A percentile compares a stretch with the other conserved stretches of the same genome.
phyloP scores from a whole-genome alignment of 2,888 invertebrate genomes.

The Acleris sparsana region DNA sequence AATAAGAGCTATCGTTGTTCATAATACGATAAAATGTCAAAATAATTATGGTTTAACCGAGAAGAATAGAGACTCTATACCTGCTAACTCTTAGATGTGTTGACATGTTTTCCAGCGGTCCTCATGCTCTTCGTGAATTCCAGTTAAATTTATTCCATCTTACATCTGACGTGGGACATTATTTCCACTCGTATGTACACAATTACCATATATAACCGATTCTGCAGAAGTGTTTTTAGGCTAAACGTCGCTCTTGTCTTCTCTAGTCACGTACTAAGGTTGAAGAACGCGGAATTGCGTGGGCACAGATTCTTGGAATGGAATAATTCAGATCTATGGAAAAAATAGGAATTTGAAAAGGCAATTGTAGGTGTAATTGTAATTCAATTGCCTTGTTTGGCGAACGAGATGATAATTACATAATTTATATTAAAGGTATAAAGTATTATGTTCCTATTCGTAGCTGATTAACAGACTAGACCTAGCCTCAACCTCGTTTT shows the following conservation, averaged over 20 bases:
- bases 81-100: no score
- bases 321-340: slow-evolving; percentile 30
- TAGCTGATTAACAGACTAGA: no score
- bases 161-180: slow-evolving; percentile 9
- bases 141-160: slow-evolving; percentile 1
- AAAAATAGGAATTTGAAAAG: slow-evolving; percentile 31
- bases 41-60: no score
- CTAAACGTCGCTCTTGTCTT: slow-evolving; percentile 51
- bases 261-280: slow-evolving; percentile 60
- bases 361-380: slow-evolving; percentile 16
- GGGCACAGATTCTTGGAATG: slow-evolving; percentile 35
- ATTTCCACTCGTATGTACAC: slow-evolving; percentile 33
- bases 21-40: no score
- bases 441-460: no score
- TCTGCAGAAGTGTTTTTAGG: slow-evolving; percentile 48
- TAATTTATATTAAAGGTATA: neutral
- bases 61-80: no score
- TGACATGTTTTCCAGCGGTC: no score
- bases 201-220: slow-evolving; percentile 59
- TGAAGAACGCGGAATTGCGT: slow-evolving; percentile 57
- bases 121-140: no score
- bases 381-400: slow-evolving; percentile 17
- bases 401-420: neutral
- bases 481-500: no score
- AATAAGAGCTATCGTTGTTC: no score